Conservation (phyloP, 1,140 invertebrate genomes). For the Drosophila guanche region DNA sequence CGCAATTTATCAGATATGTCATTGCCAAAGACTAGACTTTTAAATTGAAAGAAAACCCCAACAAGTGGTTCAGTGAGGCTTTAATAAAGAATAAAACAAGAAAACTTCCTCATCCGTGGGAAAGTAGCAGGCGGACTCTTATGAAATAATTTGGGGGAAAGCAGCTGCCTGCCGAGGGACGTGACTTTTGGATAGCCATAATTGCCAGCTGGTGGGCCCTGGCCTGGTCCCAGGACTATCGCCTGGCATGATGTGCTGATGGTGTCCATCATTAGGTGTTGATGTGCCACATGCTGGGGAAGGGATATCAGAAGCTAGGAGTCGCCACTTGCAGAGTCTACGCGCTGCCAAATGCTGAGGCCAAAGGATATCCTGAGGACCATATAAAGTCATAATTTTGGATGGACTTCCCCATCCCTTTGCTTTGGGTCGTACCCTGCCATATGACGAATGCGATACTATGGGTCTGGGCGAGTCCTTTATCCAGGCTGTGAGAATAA, state of each 20-base stretch:
- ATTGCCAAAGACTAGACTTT: slow-evolving; percentile 38
- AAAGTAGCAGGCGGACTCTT: slow-evolving; percentile 25
- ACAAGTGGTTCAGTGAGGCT: slow-evolving; percentile 21
- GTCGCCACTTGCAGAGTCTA: slow-evolving; percentile 35
- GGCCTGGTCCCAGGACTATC: slow-evolving; percentile 9
- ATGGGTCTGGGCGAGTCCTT: slow-evolving; percentile 12
- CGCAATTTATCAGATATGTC: slow-evolving; percentile 58
- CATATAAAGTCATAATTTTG: slow-evolving; percentile 60
- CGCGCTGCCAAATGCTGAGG: slow-evolving; percentile 32
- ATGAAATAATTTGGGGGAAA: slow-evolving; percentile 67
- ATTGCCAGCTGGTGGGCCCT: slow-evolving; percentile 48
- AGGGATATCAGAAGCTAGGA: slow-evolving; percentile 6
- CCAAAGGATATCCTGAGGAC: slow-evolving; percentile 14
- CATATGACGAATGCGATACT: slow-evolving; percentile 33
- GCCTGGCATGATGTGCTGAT: slow-evolving; percentile 59
- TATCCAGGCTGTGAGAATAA: slow-evolving; percentile 46
- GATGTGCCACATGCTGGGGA: slow-evolving; percentile 52
- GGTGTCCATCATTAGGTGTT: slow-evolving; percentile 69
- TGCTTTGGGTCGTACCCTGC: slow-evolving; percentile 21
- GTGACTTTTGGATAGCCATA: slow-evolving; percentile 69
- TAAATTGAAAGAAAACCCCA: slow-evolving; percentile 31
- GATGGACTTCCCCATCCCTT: slow-evolving; percentile 8
- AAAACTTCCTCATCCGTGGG: not conserved
- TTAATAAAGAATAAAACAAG: slow-evolving; percentile 1
- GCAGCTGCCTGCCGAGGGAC: slow-evolving; percentile 55